phyloP scores from a whole-genome alignment of 2,888 invertebrate genomes.

The Lasiommata megera region DNA sequence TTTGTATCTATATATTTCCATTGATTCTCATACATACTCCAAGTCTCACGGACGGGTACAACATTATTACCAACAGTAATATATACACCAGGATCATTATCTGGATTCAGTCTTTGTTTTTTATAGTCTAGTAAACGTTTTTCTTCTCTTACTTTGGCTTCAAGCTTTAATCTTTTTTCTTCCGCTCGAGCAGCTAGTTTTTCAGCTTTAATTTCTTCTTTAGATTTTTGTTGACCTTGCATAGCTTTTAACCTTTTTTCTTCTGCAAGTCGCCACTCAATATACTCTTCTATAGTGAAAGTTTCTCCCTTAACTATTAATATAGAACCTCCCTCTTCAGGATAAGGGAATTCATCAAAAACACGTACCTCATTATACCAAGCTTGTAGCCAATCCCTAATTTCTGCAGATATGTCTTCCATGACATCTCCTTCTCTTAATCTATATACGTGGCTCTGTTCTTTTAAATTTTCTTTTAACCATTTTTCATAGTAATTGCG shows the following conservation, averaged over 20 bases:
- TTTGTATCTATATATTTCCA: constrained; percentile 63
- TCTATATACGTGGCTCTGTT: constrained; percentile 72
- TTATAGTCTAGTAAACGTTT: constrained; percentile 68
- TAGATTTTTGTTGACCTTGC: constrained; percentile 54
- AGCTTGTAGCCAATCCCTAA: constrained; percentile 86
- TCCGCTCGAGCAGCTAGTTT: constrained; percentile 64
- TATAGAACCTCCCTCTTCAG: constrained; percentile 86
- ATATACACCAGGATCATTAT: constrained; percentile 67
- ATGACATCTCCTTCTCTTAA: constrained; percentile 82
- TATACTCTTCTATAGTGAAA: constrained; percentile 81
- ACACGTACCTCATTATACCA: constrained; percentile 81
- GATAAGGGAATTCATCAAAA: constrained; percentile 88
- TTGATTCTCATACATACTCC: constrained; percentile 56
- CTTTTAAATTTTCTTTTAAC: constrained; percentile 65
- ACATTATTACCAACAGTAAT: constrained; percentile 48
- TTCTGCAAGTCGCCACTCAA: constrained; percentile 61
- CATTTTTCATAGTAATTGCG: constrained; percentile 68
- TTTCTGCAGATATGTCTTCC: constrained; percentile 89
- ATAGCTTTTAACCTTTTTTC: constrained; percentile 60
- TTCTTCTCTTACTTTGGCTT: constrained; percentile 55
- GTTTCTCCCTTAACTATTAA: constrained; percentile 82
- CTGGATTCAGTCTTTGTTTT: constrained; percentile 70
- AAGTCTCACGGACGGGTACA: constrained; percentile 45
- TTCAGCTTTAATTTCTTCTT: constrained; percentile 73
- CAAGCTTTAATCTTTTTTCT: constrained; percentile 53